Evolutionary conservation across 1,140 invertebrate species (phyloP), one percentile per base, ranked within the genome.

Genomic region (Aphaenogaster rudis): DNA sequence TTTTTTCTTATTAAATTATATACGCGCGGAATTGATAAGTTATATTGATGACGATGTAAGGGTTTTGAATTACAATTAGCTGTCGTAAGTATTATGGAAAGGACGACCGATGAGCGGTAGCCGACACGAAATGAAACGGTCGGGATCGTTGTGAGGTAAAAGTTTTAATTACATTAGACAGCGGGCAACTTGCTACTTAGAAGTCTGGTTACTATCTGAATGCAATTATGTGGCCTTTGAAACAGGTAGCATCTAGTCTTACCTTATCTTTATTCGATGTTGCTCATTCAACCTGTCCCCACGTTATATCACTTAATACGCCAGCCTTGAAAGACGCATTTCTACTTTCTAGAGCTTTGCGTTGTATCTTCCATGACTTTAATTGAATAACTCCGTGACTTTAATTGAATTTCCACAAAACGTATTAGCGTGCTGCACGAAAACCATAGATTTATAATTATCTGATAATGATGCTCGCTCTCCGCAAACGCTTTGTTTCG

Each of bases 221-320:
- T 92, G 92, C 89, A 93, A 93, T 93, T 93, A 93, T 90, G 67
- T 59, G 74, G 72, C 89, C 92, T 93, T 93, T 92, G 92, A 92
- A 92, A 87, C 87, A 4, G 28, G 67, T 79, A 71, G 61, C 42
- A 33, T 45, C 9, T 45, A 57, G 61, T 17, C 64, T 64, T 48
- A 6, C 45, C 79, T 84, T 74, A 67, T n/a, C 61, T 67, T 57
- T 33, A 81, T 89, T 84, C 89, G 85, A 59, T 59, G 80, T 87
- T 63, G 21, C 59, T 42, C 57, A 74, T 85, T 88, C 87, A 86
- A 77, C 33, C 17, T 85, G 66, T 72, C 54, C 3, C 36, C 76
- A 11, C 59, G 7, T 11, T 69, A 13, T 42, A n/a, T 57, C 48
- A n/a, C 4, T 74, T 63, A 48, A 45, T 59, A 71, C 13, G 50